Percentiles rank a stretch among this genome's conserved stretches.
phyloP scores from a whole-genome alignment of 92 coral and sea anemone genomes.

The Epizoanthus illoricatus region DNA sequence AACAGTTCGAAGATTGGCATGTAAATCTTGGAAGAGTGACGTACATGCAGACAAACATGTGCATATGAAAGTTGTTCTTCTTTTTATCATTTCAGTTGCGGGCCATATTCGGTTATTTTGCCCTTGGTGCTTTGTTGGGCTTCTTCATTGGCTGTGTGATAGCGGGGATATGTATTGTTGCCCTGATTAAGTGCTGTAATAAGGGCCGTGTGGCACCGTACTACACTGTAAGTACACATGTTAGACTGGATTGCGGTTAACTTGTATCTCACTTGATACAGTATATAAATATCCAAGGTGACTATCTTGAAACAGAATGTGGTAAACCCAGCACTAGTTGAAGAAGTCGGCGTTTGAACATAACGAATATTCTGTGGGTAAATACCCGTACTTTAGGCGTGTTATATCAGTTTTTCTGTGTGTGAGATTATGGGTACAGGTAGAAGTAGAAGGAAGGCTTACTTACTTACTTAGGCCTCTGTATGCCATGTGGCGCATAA shows the following conservation, averaged over 20 bases:
- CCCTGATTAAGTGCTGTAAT: conserved; percentile 85
- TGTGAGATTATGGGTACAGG: too few relatives aligned
- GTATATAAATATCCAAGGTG: too few relatives aligned
- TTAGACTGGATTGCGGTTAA: neutral
- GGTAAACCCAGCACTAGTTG: too few relatives aligned
- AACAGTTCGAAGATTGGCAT: conserved; percentile 63
- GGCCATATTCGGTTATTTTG: conserved; percentile 80
- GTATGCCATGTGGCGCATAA: too few relatives aligned
- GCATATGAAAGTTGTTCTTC: neutral
- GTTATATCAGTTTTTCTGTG: too few relatives aligned
- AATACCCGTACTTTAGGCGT: too few relatives aligned
- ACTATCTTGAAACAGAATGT: too few relatives aligned
- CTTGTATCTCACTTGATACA: too few relatives aligned
- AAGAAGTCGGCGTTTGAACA: too few relatives aligned
- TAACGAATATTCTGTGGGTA: too few relatives aligned
- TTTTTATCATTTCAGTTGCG: conserved; percentile 50
- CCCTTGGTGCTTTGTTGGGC: conserved; percentile 91
- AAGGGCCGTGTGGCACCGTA: conserved; percentile 87
- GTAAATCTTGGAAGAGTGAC: neutral
- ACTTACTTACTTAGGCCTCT: too few relatives aligned
- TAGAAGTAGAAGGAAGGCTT: too few relatives aligned
- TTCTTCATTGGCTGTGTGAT: conserved; percentile 68
- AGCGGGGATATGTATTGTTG: conserved; percentile 62
- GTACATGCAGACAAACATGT: neutral
- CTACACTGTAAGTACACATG: conserved; percentile 72